Evolutionary conservation across 1,140 invertebrate genomes (phyloP), one percentile per base, ranked within the genome.

Genomic region (Bacillus rossius): DNA sequence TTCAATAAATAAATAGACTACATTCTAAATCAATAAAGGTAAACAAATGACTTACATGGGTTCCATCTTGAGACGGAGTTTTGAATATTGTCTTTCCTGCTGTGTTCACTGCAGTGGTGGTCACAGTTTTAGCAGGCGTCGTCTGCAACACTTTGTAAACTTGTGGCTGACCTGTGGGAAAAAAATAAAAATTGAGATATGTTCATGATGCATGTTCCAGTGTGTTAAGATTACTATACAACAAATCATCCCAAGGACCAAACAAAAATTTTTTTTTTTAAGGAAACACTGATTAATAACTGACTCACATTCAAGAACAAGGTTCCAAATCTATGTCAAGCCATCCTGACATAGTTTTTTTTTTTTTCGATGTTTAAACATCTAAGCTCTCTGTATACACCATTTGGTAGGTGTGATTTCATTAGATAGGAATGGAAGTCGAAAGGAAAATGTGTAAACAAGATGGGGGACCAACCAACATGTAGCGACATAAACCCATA

Each of bases 71-170:
- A n/a, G 43, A 56, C 19, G 62, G 42, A 8, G 69, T 59, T 61
- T 68, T 64, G 47, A 71, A 65, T 25, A 71, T 65, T 14, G 67
- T 66, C 57, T 69, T 66, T 16, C 65, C 60, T 17, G 65, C 62
- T 55, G 19, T 29, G 22, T 63, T 49, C 19, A 60, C 52, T 16
- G 64, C 49, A 29, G 49, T 38, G 1, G 57, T 29, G 14, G 54
- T 41, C 51, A 59, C 17, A 34, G 42, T 38, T 20, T 53, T 59
- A 20, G 57, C 34, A 34, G 55, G 55, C 17, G 55, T 57, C 19
- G 55, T 77, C 60, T 83, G 82, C 38, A 84, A 77, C 29, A 84
- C 75, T 68, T 85, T 84, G 45, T 84, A 81, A 67, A 84, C 77
- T 73, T 85, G 84, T 48, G 81, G 80, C 66, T 82, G 80, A 29